These are phyloP conservation scores for Zelostemma sp. DNA, from an alignment of 1,140 invertebrate genomes.

Conservation along the genomic window DNA sequence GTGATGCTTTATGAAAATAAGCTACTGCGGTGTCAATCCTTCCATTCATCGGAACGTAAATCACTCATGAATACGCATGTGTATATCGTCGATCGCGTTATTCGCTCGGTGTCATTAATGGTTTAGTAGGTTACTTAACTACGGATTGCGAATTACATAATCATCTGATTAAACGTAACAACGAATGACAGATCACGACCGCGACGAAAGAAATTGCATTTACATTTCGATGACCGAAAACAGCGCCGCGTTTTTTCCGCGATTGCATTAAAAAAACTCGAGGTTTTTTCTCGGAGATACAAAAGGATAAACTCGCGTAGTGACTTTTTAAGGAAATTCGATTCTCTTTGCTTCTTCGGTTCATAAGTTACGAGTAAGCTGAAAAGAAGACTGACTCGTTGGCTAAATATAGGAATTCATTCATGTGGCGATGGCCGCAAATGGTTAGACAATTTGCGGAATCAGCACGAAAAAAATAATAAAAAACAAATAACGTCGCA, in stretches of 20 bases:
- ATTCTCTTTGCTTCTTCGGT: background rate
- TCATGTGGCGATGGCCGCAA: constrained; percentile 15
- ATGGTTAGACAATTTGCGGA: constrained; percentile 7
- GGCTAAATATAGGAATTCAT: constrained; percentile 52
- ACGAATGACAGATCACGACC: too few species aligned
- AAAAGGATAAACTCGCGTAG: background rate
- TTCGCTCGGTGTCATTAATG: constrained; percentile 8
- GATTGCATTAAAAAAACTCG: too few species aligned
- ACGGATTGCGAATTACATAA: constrained; percentile 32
- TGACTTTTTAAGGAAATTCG: constrained; percentile 6
- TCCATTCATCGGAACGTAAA: constrained; percentile 1
- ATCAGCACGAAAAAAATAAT: constrained; percentile 12
- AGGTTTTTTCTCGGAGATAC: too few species aligned
- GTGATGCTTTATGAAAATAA: constrained; percentile 1
- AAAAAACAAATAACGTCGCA: too few species aligned
- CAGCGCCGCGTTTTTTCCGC: too few species aligned
- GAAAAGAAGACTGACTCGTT: constrained; percentile 1
- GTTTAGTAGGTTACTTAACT: constrained; percentile 23
- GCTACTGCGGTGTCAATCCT: background rate
- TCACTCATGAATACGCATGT: constrained; percentile 1
- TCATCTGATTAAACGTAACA: constrained; percentile 19
- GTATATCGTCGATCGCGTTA: background rate
- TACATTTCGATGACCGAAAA: too few species aligned
- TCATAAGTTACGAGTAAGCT: background rate
- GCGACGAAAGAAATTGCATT: too few species aligned